These are phyloP conservation scores for Periophthalmus magnuspinnatus DNA, from an alignment of 2,797 vertebrate species.

Conservation along the genomic window DNA sequence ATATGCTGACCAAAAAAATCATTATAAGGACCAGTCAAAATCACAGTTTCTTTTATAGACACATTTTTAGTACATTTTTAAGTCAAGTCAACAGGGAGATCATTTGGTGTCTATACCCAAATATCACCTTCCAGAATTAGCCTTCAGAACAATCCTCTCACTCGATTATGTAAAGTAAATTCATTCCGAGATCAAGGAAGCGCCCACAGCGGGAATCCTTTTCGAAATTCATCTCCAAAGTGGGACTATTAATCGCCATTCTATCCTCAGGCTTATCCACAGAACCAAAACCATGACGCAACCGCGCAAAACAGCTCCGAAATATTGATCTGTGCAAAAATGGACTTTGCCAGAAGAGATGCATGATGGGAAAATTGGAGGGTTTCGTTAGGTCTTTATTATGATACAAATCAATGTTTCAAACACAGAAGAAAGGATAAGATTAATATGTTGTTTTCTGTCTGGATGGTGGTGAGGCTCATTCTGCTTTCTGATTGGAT, in stretches of 20 bases:
- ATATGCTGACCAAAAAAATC: no score
- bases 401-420: background rate
- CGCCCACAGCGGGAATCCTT: background rate
- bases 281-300: background rate
- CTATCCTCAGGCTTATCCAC: background rate
- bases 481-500: no score
- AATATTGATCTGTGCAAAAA: slow-evolving; percentile 14
- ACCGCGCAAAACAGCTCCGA: slow-evolving; percentile 5
- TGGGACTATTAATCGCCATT: slow-evolving; percentile 9
- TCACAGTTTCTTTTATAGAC: background rate
- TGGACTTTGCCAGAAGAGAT: background rate
- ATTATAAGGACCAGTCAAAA: no score
- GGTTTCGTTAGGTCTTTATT: background rate
- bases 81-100: background rate
- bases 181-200: slow-evolving; percentile 9
- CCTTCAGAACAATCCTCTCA: slow-evolving; percentile 1
- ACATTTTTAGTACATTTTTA: background rate
- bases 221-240: slow-evolving; percentile 4
- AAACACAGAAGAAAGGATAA: background rate
- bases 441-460: no score
- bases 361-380: slow-evolving; percentile 3
- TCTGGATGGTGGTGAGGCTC: no score
- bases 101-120: background rate
- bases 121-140: background rate
- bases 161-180: slow-evolving; percentile 8